Evolutionary conservation across 2,888 invertebrate genomes (phyloP).

Genomic region (Phaedon cochleariae): DNA sequence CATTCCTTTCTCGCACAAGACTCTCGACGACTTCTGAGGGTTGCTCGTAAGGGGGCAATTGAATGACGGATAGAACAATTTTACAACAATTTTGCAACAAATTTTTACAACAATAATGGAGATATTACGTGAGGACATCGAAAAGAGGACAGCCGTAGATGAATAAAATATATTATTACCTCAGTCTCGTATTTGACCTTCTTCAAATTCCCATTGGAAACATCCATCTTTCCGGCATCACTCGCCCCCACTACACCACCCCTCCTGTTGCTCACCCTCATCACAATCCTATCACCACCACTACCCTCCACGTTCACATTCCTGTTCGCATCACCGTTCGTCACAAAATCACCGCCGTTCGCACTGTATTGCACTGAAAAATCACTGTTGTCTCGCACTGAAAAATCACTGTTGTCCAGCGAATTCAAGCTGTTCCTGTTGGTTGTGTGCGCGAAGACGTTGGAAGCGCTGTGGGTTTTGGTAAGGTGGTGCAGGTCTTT

Average conservation of each 20-base stretch:
- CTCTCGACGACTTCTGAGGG: too few species aligned
- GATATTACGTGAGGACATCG: too few species aligned
- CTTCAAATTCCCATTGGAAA: slow-evolving; percentile 54
- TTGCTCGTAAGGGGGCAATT: too few species aligned
- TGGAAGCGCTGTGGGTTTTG: slow-evolving; percentile 61
- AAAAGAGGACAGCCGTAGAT: too few species aligned
- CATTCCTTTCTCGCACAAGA: too few species aligned
- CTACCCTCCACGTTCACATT: slow-evolving; percentile 33
- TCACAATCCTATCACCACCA: slow-evolving; percentile 34
- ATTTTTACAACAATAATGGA: too few species aligned
- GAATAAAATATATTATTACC: slow-evolving; percentile 44
- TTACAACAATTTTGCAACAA: too few species aligned
- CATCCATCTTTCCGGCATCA: slow-evolving; percentile 51
- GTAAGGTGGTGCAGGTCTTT: slow-evolving; percentile 50
- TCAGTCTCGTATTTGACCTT: slow-evolving; percentile 60
- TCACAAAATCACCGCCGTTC: slow-evolving; percentile 39
- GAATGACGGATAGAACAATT: too few species aligned
- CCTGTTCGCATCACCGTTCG: slow-evolving; percentile 29
- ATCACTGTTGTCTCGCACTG: slow-evolving; percentile 50
- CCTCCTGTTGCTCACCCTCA: slow-evolving; percentile 46
- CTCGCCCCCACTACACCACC: slow-evolving; percentile 59
- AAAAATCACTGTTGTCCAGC: slow-evolving; percentile 47
- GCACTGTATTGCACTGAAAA: slow-evolving; percentile 5
- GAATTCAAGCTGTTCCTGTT: slow-evolving; percentile 51
- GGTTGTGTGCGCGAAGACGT: slow-evolving; percentile 54